Base-by-base conservation (phyloP, 2,113 vertebrate genomes). In the Lamprotornis superbus region DNA sequence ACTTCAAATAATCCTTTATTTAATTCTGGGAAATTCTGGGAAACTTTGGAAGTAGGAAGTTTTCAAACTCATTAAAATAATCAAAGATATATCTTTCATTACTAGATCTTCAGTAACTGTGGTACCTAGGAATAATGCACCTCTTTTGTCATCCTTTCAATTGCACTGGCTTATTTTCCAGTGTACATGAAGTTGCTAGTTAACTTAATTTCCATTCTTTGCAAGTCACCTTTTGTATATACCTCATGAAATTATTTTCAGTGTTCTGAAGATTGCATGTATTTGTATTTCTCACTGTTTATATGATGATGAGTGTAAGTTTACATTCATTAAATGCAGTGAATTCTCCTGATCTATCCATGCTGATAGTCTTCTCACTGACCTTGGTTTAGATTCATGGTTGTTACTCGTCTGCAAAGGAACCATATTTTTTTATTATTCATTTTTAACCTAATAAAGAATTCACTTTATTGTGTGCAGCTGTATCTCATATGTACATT, bases 1-100 rank as follows among this genome's bases (percentile, higher is more conserved):
- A 25, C 9, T 73, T 81, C 8, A 46, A 55, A 39, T 16, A 37
- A 33, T 18, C 3, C 6, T 23, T 37, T 56, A 49, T 64, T 42
- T 49, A 21, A 24, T 39, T 33, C 8, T 17, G 39, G 39, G 39
- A 13, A 40, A 49, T 11, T 6, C 16, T 0, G 0, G 8, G 15
- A 61, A 84, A n/a, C 7, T 79, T 83, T 77, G 13, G 7, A 91
- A 59, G 13, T 31, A 77, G 24, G 42, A 67, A 25, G 7, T 47
- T 35, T 77, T 82, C 47, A 71, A 42, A 37, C 12, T 64, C 7
- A 49, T 44, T 0, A 39, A 83, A 94, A 83, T 71, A 79, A 53
- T 44, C 31, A 59, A 73, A 69, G 10, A 39, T 12, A 33, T 9
- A 28, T 18, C 10, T 65, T 83, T 28, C 6, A 31, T 50, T 56